Base-by-base conservation (phyloP, 2,797 vertebrate species). In the Micromesistius poutassou region DNA sequence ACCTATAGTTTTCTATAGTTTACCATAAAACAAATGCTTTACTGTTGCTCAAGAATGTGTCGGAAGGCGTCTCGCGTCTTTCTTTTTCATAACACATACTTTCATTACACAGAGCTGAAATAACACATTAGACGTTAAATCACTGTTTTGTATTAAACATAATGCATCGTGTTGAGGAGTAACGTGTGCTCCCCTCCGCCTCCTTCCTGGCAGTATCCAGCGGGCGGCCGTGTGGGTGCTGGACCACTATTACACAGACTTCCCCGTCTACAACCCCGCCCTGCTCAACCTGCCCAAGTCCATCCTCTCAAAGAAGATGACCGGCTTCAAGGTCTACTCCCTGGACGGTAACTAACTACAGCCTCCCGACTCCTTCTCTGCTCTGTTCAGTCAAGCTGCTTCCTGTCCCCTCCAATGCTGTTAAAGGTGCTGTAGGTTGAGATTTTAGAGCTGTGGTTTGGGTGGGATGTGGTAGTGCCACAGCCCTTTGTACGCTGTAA, bases 191-290 rank as follows among this genome's bases (percentile, higher is more conserved):
- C 6, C 78, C 13, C 79, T n/a, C 73, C 55, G 22, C 8, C n/a
- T 28, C 2, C 2, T 76, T 4, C 0, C 28, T 42, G 5, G 0
- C 91, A 98, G 97, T 83, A 97, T 98, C 87, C 97, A 98, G 89
- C 91, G 96, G 0, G 97, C 96, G 0, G 96, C 97, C 0, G 95
- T 95, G 46, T 98, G 96, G 96, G 93, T 98, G 83, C 91, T 98
- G 88, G 96, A 98, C 88, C 96, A 96, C 40, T 98, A 98, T 85
- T 98, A 98, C 94, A 96, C 94, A 0, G 96, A 98, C 87, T 98
- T 98, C 88, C 95, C 97, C 0, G 96, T 98, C 85, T 96, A 96
- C 90, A 98, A 98, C 89, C 96, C 97, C 0, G 96, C 96, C 71
- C 91, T 98, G 76, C 94, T 97, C 82, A 98, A 97, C 93, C 94